Percentiles rank a stretch among this genome's conserved stretches.
Conservation (phyloP, 2,888 invertebrate species). For the Dioctria rufipes region DNA sequence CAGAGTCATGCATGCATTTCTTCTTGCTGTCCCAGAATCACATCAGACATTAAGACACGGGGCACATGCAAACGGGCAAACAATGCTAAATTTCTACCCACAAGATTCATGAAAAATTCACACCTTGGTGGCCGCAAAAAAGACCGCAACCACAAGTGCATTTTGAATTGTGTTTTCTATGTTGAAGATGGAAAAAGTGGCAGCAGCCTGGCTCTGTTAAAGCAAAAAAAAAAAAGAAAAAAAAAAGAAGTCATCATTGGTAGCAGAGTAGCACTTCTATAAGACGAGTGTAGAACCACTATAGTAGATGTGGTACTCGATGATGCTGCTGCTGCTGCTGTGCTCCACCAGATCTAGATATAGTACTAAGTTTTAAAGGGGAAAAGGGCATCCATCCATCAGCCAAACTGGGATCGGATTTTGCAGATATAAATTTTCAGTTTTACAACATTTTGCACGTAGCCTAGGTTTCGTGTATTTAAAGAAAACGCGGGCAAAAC, state of each 20-base stretch:
- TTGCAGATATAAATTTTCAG: constrained; percentile 47
- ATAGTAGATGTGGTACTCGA: too few relatives aligned
- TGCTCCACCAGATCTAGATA: background rate
- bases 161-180: constrained; percentile 1
- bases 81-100: constrained; percentile 26
- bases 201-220: constrained; percentile 15
- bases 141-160: constrained; percentile 41
- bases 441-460: constrained; percentile 52
- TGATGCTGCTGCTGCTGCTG: background rate
- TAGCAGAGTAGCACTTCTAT: background rate
- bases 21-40: background rate
- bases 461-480: constrained; percentile 34
- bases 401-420: background rate
- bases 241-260: constrained; percentile 32
- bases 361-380: too few relatives aligned
- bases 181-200: constrained; percentile 47
- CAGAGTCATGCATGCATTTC: background rate
- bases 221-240: background rate
- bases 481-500: constrained; percentile 50
- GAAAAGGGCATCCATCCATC: too few relatives aligned
- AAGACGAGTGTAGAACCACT: background rate
- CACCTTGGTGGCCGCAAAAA: constrained; percentile 49
- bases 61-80: constrained; percentile 16
- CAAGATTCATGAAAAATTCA: constrained; percentile 52
- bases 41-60: background rate